Evolutionary conservation across 92 coral and sea anemone species (phyloP).

Genomic region (Umimayanthus kanabou): DNA sequence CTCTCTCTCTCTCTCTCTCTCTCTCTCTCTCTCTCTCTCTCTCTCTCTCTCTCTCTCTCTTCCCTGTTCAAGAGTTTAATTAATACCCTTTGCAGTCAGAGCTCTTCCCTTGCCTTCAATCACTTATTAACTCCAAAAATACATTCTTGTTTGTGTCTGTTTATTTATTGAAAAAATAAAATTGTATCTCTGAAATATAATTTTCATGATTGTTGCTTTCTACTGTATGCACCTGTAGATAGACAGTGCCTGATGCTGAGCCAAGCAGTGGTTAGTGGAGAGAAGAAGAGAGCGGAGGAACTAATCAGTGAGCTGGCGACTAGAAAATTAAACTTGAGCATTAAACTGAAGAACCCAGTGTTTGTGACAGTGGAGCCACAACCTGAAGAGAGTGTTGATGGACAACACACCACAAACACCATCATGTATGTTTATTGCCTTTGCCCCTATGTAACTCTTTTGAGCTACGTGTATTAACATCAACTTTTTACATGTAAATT

Average conservation of each 20-base stretch:
- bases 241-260: conserved; percentile 57
- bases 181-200: too few relatives aligned
- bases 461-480: too few relatives aligned
- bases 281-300: conserved; percentile 55
- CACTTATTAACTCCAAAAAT: too few relatives aligned
- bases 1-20: too few relatives aligned
- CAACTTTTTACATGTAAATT: too few relatives aligned
- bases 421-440: conserved; percentile 15
- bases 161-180: background rate
- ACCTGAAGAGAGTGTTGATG: conserved; percentile 9
- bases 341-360: conserved; percentile 75
- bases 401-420: background rate
- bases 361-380: conserved; percentile 54
- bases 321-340: conserved; percentile 63
- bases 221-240: conserved; percentile 48
- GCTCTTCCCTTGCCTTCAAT: too few relatives aligned
- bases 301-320: conserved; percentile 51
- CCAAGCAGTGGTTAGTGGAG: conserved; percentile 70
- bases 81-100: too few relatives aligned
- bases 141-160: background rate
- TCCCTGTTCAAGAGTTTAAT: too few relatives aligned
- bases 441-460: background rate
- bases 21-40: too few relatives aligned
- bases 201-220: too few relatives aligned
- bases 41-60: too few relatives aligned